Conservation (phyloP, 2,888 invertebrate genomes). For the Rhagium mordax region DNA sequence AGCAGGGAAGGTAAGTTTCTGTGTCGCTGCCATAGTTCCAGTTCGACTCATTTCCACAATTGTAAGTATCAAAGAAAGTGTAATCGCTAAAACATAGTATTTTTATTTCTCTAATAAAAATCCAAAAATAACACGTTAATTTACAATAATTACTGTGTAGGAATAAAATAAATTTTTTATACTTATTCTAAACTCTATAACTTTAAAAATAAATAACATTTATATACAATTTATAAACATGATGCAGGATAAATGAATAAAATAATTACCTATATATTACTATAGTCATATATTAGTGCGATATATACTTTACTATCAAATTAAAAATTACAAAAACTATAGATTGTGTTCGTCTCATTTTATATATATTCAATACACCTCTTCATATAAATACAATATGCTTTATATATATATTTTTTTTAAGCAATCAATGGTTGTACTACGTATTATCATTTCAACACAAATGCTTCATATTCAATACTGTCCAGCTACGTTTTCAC, state of each 20-base stretch:
- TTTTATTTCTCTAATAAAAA: constrained; percentile 15
- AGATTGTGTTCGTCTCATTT: constrained; percentile 26
- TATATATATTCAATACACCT: constrained; percentile 15
- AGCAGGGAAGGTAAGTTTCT: too few species aligned
- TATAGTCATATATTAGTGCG: constrained; percentile 27
- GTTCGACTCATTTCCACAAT: neutral
- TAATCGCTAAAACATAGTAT: neutral
- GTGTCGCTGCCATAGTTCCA: too few species aligned
- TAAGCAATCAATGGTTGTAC: constrained; percentile 29
- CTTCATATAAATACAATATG: constrained; percentile 20
- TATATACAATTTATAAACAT: constrained; percentile 58
- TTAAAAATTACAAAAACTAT: constrained; percentile 40
- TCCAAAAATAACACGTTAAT: constrained; percentile 11
- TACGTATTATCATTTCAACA: constrained; percentile 3
- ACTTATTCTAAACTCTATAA: constrained; percentile 48
- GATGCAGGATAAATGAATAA: constrained; percentile 51
- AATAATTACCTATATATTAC: constrained; percentile 43
- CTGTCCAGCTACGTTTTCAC: neutral
- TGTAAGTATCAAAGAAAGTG: neutral
- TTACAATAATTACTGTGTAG: constrained; percentile 23
- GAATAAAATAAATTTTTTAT: constrained; percentile 46
- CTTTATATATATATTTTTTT: constrained; percentile 24
- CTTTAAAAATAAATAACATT: constrained; percentile 59
- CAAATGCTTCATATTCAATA: neutral
- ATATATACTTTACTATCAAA: constrained; percentile 36